Evolutionary conservation across 2,113 vertebrate species (phyloP), one percentile per base, ranked within the genome.

Genomic region (Brevimyrus niger): DNA sequence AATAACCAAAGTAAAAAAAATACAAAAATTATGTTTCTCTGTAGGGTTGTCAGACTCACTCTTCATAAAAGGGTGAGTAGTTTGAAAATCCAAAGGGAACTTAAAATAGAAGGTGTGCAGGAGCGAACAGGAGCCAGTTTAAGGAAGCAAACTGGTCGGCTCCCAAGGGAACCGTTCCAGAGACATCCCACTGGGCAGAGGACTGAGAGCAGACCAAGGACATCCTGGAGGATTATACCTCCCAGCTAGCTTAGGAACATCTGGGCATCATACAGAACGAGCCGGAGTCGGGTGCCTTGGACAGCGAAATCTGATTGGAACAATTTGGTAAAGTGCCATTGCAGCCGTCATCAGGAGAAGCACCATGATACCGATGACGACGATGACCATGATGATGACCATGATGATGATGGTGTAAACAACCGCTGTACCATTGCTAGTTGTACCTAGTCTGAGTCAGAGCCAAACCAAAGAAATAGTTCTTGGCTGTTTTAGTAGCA

Each of bases 401-500:
- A 15, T 3, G 48, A 50, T 27, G 2, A 27, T 0, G 9, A 27
- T 13, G 58, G 3, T 0, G 44, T 13, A 23, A 27, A 9, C 47
- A 48, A 47, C 10, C 21, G 51, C n/a, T n/a, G 44, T 85, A 4
- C 47, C 27, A 7, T 50, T 48, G 21, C 23, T 27, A 48, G n/a
- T 23, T 88, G 21, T 88, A 58, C 53, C 53, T 47, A 44, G 35
- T 46, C 3, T 38, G 61, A 55, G 51, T 47, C 44, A 87, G 48
- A 83, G 31, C n/a, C n/a, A 53, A 88, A 82, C 9, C 87, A 46
- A 50, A 42, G 88, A 89, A 91, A 90, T 83, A 91, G 27, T 76
- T 47, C 55, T 19, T 73, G 61, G 76, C 82, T 89, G 85, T 90
- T 90, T 89, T 84, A 15, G 42, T 86, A 31, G 4, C 27, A 31